Evolutionary conservation across 2,797 vertebrate species (phyloP).

Genomic region (Anas bernieri): DNA sequence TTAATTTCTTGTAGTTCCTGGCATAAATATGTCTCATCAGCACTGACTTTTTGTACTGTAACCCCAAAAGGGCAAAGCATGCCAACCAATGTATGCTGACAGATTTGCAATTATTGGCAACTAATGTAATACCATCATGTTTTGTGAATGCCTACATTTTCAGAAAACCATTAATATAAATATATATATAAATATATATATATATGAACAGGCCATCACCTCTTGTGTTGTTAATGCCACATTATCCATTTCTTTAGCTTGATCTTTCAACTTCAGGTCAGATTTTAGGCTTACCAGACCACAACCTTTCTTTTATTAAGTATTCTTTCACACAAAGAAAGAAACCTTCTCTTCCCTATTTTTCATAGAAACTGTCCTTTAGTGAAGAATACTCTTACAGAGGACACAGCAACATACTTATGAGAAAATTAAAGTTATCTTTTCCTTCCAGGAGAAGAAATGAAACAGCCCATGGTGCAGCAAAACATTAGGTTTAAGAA

Average conservation of each 20-base stretch:
- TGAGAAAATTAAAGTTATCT: neutral
- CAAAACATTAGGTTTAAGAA: neutral
- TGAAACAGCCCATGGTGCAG: neutral
- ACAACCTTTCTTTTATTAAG: neutral
- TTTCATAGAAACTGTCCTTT: neutral
- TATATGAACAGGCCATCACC: neutral
- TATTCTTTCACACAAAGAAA: neutral
- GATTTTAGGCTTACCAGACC: neutral
- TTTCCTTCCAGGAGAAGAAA: neutral
- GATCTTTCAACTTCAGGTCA: neutral
- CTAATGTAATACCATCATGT: neutral
- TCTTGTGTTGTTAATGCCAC: neutral
- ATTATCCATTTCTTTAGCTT: neutral
- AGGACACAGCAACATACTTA: neutral
- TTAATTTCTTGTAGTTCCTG: constrained; percentile 69
- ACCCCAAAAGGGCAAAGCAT: neutral
- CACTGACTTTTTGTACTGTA: constrained; percentile 35
- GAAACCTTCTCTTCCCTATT: neutral
- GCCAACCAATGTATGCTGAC: neutral
- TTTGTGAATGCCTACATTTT: neutral
- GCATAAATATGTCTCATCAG: constrained; percentile 49
- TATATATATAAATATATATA: neutral
- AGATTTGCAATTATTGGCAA: constrained; percentile 33
- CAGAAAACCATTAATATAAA: neutral
- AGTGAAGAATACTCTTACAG: neutral